Conservation (phyloP, 1,140 invertebrate species). For the Ericerus pela region DNA sequence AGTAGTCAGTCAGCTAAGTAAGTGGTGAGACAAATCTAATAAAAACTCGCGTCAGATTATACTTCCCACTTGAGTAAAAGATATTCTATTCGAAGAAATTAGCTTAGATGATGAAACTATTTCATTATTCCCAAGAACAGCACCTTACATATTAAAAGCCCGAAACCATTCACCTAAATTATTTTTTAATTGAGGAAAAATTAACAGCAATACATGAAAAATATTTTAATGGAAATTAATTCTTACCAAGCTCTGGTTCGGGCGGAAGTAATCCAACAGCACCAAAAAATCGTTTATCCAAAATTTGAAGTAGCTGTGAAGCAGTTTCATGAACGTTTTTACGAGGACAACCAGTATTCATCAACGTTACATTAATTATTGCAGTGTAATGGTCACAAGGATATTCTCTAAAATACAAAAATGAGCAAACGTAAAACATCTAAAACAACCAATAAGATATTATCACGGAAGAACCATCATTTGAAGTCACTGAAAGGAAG, state of each 20-base stretch:
- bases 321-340: conserved; percentile 84
- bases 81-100: too few relatives aligned
- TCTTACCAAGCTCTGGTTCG: conserved; percentile 21
- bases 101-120: too few relatives aligned
- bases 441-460: background rate
- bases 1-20: too few relatives aligned
- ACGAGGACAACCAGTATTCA: conserved; percentile 87
- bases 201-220: background rate
- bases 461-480: too few relatives aligned
- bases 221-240: background rate
- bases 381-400: conserved; percentile 97
- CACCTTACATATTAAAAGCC: too few relatives aligned
- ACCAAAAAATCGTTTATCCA: conserved; percentile 91
- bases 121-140: too few relatives aligned
- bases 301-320: conserved; percentile 77
- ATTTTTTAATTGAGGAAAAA: too few relatives aligned
- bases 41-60: too few relatives aligned
- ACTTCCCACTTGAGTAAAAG: too few relatives aligned
- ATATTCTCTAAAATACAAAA: conserved; percentile 62
- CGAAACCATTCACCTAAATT: too few relatives aligned
- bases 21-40: too few relatives aligned
- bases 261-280: conserved; percentile 44
- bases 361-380: conserved; percentile 90
- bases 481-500: too few relatives aligned
- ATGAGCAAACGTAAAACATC: background rate